phyloP scores from a whole-genome alignment of 2,888 invertebrate genomes.

The Chrysotoxum bicinctum region DNA sequence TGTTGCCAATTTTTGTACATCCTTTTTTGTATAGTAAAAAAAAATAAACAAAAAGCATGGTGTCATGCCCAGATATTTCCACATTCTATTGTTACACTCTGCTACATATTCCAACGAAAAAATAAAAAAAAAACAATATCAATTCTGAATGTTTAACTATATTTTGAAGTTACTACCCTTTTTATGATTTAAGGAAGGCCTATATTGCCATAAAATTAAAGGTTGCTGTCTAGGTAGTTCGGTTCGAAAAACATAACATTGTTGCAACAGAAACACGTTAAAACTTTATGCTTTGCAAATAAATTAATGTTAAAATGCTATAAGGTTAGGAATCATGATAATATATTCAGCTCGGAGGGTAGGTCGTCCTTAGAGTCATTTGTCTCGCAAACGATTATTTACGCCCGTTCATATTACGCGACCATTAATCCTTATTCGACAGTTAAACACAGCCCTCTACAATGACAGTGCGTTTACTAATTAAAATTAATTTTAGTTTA shows the following conservation, averaged over 20 bases:
- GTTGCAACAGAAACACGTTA: conserved; percentile 26
- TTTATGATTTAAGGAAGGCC: conserved; percentile 40
- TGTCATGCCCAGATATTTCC: background rate
- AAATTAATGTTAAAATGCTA: conserved; percentile 4
- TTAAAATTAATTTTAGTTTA: conserved; percentile 67
- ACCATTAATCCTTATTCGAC: conserved; percentile 57
- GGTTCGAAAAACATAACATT: conserved; percentile 20
- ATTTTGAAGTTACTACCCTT: conserved; percentile 18
- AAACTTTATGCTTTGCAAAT: conserved; percentile 35
- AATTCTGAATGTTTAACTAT: conserved; percentile 29
- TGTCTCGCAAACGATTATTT: conserved; percentile 40
- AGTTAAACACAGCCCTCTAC: conserved; percentile 19
- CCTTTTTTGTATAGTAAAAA: background rate
- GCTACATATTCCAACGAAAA: background rate
- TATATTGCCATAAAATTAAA: conserved; percentile 39
- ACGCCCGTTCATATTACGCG: conserved; percentile 20
- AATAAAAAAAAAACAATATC: background rate
- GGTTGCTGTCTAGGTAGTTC: conserved; percentile 13
- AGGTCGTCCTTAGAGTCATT: conserved; percentile 46
- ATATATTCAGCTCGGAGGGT: background rate
- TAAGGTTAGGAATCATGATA: background rate
- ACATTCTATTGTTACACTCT: background rate
- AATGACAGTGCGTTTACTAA: conserved; percentile 61
- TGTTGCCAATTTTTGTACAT: background rate
- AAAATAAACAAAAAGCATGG: background rate